Conservation (phyloP, 35 echinoderm and acorn worm species). For the Acanthaster planci region DNA sequence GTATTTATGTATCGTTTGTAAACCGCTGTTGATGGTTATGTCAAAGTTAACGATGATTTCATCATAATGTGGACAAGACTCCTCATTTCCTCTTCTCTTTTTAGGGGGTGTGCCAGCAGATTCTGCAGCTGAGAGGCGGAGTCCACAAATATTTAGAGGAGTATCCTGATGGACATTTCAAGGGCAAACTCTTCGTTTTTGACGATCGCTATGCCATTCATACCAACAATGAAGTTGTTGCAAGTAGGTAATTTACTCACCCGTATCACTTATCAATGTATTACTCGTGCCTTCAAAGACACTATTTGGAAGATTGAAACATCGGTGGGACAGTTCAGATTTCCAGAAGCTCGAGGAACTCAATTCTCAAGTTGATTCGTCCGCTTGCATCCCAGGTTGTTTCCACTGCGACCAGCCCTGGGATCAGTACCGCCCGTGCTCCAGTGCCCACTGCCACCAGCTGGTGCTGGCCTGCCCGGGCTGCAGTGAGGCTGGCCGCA, state of each 20-base stretch:
- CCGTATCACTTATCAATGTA: neutral
- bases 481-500: conserved; percentile 38
- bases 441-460: conserved; percentile 66
- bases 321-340: neutral
- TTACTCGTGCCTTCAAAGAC: neutral
- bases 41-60: too few relatives aligned
- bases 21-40: too few relatives aligned
- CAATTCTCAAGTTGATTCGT: neutral
- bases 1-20: neutral
- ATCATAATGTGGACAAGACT: too few relatives aligned
- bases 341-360: neutral
- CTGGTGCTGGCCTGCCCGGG: conserved; percentile 54
- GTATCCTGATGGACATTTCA: conserved; percentile 72
- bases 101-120: conserved; percentile 77
- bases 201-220: conserved; percentile 71
- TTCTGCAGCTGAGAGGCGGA: conserved; percentile 71
- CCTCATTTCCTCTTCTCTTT: neutral
- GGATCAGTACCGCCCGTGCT: conserved; percentile 65
- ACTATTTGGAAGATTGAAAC: neutral
- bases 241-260: conserved; percentile 69
- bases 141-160: conserved; percentile 71
- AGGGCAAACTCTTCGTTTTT: conserved; percentile 83
- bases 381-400: conserved; percentile 36
- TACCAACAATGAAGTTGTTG: conserved; percentile 52
- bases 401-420: conserved; percentile 54